A percentile compares a stretch with the other conserved stretches of the same genome.
Conservation (phyloP, 2,113 vertebrate species). For the Osmerus mordax region DNA sequence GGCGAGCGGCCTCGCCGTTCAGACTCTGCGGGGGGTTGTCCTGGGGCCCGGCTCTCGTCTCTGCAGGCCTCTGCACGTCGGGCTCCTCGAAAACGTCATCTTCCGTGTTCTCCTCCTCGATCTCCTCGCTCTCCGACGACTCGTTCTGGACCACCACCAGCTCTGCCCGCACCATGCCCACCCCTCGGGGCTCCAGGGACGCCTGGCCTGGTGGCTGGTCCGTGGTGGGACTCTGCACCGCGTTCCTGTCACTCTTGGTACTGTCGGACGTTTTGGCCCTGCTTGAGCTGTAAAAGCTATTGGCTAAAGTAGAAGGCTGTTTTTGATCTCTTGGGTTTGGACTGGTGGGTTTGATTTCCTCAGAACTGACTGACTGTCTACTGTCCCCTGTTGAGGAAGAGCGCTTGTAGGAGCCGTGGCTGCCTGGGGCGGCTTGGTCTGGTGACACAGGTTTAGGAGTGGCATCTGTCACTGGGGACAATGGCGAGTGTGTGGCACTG, state of each 20-base stretch:
- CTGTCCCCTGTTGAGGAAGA: slow-evolving; percentile 52
- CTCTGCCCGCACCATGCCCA: slow-evolving; percentile 70
- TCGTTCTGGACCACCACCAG: slow-evolving; percentile 77
- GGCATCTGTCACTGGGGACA: slow-evolving; percentile 24
- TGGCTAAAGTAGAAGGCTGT: slow-evolving; percentile 37
- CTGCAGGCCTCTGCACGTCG: slow-evolving; percentile 41
- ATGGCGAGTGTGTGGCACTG: slow-evolving; percentile 40
- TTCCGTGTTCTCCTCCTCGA: slow-evolving; percentile 55
- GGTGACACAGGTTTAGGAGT: slow-evolving; percentile 44
- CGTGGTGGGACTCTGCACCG: slow-evolving; percentile 23
- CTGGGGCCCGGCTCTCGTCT: slow-evolving; percentile 37
- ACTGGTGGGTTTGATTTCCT: slow-evolving; percentile 49
- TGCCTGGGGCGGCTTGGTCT: slow-evolving; percentile 42
- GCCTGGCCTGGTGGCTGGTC: slow-evolving; percentile 43
- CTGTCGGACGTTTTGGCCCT: slow-evolving; percentile 44
- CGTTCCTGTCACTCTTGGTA: slow-evolving; percentile 38
- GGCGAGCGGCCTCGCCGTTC: slow-evolving; percentile 11
- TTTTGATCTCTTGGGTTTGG: slow-evolving; percentile 51
- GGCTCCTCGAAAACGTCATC: slow-evolving; percentile 59
- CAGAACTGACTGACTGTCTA: slow-evolving; percentile 44
- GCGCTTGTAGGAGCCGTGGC: slow-evolving; percentile 48
- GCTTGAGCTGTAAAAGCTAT: slow-evolving; percentile 43
- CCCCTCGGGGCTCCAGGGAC: slow-evolving; percentile 45
- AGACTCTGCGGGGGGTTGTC: slow-evolving; percentile 39
- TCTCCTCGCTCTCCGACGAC: slow-evolving; percentile 77